These are phyloP conservation scores for Thera obeliscata DNA, from an alignment of 2,888 invertebrate genomes.

Conservation along the genomic window DNA sequence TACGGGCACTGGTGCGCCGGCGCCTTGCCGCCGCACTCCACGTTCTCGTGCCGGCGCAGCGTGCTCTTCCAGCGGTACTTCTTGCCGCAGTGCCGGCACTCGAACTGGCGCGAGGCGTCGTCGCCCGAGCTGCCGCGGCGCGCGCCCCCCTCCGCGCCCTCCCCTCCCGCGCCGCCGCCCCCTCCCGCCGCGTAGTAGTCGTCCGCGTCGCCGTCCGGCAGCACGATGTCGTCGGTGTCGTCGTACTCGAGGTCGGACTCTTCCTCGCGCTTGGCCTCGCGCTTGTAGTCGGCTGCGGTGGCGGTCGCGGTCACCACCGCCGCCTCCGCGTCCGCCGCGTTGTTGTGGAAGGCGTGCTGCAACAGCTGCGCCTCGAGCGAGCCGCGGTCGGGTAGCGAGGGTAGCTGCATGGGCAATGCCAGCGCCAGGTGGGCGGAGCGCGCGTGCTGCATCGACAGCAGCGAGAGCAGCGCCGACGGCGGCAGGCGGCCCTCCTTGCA, in stretches of 20 bases:
- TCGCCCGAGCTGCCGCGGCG: conserved; percentile 57
- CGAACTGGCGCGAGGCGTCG: conserved; percentile 87
- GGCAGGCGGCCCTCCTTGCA: conserved; percentile 75
- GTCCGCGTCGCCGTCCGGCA: conserved; percentile 72
- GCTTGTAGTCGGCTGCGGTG: conserved; percentile 44
- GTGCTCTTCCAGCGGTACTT: conserved; percentile 94
- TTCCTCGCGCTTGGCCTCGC: conserved; percentile 66
- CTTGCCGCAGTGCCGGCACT: conserved; percentile 93
- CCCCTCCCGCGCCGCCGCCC: not conserved
- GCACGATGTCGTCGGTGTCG: conserved; percentile 81
- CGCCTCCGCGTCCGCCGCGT: not conserved
- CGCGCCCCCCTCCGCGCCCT: not conserved
- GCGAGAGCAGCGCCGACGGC: conserved; percentile 75
- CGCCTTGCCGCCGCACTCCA: conserved; percentile 93
- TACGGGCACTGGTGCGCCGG: conserved; percentile 92
- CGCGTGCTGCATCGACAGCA: conserved; percentile 20
- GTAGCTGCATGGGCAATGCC: conserved; percentile 44
- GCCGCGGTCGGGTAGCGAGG: conserved; percentile 27
- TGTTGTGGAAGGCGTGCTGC: conserved; percentile 66
- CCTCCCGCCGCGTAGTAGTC: conserved; percentile 52
- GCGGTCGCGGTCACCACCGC: conserved; percentile 40
- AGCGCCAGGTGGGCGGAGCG: conserved; percentile 49
- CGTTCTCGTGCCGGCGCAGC: conserved; percentile 91
- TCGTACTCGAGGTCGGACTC: conserved; percentile 81
- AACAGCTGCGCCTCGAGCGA: conserved; percentile 61